Evolutionary conservation across 2,113 vertebrate genomes (phyloP).

Genomic region (Takifugu bimaculatus): DNA sequence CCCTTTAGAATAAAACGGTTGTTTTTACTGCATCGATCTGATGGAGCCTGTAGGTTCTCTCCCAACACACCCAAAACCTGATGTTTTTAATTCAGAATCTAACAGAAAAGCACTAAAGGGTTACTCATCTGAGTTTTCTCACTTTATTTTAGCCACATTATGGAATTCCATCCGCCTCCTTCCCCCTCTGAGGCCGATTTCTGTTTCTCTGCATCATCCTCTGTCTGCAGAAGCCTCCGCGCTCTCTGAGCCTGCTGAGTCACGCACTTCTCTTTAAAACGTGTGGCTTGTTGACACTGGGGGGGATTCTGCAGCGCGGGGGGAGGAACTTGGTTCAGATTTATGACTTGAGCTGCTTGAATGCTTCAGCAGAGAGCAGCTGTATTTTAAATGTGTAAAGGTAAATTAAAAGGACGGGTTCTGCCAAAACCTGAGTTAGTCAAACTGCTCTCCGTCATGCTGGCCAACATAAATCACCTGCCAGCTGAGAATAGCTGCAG

Average conservation of each 20-base stretch:
- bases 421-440: conserved; percentile 52
- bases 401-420: conserved; percentile 20
- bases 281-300: conserved; percentile 16
- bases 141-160: too few species aligned
- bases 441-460: conserved; percentile 32
- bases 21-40: too few species aligned
- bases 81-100: too few species aligned
- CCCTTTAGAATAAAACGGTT: too few species aligned
- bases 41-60: too few species aligned
- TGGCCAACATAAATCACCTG: too few species aligned
- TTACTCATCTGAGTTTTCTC: too few species aligned
- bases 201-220: conserved; percentile 33
- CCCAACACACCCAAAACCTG: too few species aligned
- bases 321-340: conserved; percentile 30
- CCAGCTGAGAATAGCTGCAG: conserved; percentile 10
- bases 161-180: too few species aligned
- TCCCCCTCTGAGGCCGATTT: neutral
- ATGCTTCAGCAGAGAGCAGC: conserved; percentile 35
- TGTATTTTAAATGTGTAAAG: conserved; percentile 9
- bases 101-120: too few species aligned
- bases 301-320: conserved; percentile 23
- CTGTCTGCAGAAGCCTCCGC: conserved; percentile 45
- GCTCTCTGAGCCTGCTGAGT: neutral
- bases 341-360: conserved; percentile 46
- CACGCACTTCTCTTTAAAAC: neutral